These are phyloP conservation scores for Drosophila tsacasi DNA, from an alignment of 1,140 invertebrate species.

Conservation along the genomic window DNA sequence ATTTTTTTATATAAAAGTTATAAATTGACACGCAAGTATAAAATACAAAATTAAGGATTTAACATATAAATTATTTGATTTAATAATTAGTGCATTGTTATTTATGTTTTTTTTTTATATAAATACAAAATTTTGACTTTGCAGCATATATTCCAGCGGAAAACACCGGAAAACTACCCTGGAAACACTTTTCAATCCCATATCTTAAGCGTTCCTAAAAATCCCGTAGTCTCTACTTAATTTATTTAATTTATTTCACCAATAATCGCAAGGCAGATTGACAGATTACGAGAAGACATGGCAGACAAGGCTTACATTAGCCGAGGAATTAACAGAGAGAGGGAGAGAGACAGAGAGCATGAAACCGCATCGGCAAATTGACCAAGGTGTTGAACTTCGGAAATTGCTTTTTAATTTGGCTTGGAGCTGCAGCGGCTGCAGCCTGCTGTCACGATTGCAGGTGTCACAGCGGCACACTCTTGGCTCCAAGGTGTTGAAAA, in stretches of 20 bases:
- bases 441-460: slow-evolving; percentile 55
- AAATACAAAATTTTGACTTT: too few relatives aligned
- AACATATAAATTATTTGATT: too few relatives aligned
- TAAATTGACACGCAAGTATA: too few relatives aligned
- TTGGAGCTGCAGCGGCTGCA: slow-evolving; percentile 36
- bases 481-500: slow-evolving; percentile 71
- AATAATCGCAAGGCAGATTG: slow-evolving; percentile 8
- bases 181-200: too few relatives aligned
- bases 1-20: too few relatives aligned
- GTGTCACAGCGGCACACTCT: slow-evolving; percentile 61
- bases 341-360: slow-evolving; percentile 1
- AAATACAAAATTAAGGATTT: too few relatives aligned
- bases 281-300: slow-evolving; percentile 23
- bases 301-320: slow-evolving; percentile 33
- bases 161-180: too few relatives aligned
- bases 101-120: too few relatives aligned
- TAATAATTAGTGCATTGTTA: too few relatives aligned
- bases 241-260: neutral
- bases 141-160: too few relatives aligned
- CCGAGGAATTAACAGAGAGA: neutral
- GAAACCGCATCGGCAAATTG: slow-evolving; percentile 59
- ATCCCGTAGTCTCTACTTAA: neutral
- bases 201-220: too few relatives aligned
- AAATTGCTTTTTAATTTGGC: slow-evolving; percentile 79
- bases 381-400: slow-evolving; percentile 75